These are phyloP conservation scores for Thaumatotibia leucotreta DNA, from an alignment of 1,140 invertebrate species.

Conservation along the genomic window DNA sequence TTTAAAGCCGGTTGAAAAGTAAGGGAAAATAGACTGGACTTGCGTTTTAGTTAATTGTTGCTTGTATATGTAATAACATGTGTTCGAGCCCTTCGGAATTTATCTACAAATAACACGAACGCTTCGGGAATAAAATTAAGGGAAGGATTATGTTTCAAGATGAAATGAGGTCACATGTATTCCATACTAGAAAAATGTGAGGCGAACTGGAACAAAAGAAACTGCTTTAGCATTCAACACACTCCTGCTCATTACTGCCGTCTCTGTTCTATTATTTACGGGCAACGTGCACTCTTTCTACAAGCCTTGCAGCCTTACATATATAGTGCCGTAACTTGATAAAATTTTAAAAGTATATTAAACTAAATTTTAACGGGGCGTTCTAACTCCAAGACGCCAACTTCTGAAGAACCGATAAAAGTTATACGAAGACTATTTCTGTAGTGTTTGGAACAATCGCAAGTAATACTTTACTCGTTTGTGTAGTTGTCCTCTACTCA, in stretches of 20 bases:
- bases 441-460: background rate
- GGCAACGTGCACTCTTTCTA: slow-evolving; percentile 23
- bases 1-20: no score
- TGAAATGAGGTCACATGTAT: background rate
- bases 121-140: background rate
- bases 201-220: slow-evolving; percentile 21
- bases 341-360: slow-evolving; percentile 8
- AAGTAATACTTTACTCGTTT: background rate
- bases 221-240: slow-evolving; percentile 35
- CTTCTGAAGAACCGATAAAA: background rate
- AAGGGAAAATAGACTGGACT: no score
- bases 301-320: slow-evolving; percentile 1
- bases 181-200: background rate
- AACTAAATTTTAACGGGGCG: background rate
- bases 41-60: no score
- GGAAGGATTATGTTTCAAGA: background rate
- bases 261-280: slow-evolving; percentile 36
- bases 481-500: background rate
- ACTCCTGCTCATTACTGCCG: slow-evolving; percentile 31
- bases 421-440: background rate
- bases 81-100: no score
- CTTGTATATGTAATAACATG: no score
- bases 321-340: background rate
- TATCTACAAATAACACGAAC: background rate
- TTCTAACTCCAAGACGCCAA: background rate